Evolutionary conservation across 2,797 vertebrate genomes (phyloP).

Genomic region (Cuculus canorus): DNA sequence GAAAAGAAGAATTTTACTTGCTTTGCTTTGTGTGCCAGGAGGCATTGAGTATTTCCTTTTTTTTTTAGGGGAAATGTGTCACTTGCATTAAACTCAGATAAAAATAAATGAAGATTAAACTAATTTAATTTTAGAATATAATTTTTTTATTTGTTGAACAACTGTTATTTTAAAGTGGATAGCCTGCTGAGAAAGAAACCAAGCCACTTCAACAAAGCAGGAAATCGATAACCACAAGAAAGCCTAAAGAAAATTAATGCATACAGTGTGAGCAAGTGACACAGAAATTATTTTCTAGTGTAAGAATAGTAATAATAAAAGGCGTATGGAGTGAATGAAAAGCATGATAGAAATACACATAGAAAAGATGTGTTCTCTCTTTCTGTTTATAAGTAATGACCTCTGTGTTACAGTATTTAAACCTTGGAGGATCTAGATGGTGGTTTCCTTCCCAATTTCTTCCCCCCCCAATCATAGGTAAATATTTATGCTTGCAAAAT

Average conservation of each 20-base stretch:
- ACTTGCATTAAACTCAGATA: constrained; percentile 37
- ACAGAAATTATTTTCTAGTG: constrained; percentile 55
- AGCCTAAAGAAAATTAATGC: constrained; percentile 60
- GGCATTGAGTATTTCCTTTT: constrained; percentile 13
- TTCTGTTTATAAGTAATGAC: constrained; percentile 62
- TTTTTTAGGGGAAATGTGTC: background rate
- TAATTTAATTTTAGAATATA: constrained; percentile 59
- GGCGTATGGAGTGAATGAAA: constrained; percentile 32
- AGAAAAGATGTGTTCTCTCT: constrained; percentile 20
- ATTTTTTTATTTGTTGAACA: constrained; percentile 42
- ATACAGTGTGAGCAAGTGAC: constrained; percentile 44
- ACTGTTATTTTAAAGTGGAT: constrained; percentile 65
- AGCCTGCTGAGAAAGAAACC: constrained; percentile 54
- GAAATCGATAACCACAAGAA: constrained; percentile 72
- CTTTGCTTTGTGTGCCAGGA: constrained; percentile 7
- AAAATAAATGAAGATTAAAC: constrained; percentile 58
- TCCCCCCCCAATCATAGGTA: constrained; percentile 17
- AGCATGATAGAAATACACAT: constrained; percentile 9
- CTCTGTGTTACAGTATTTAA: constrained; percentile 35
- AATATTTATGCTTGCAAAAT: constrained; percentile 70
- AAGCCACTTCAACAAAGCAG: constrained; percentile 61
- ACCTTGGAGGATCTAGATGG: constrained; percentile 46
- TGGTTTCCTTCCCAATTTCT: constrained; percentile 39
- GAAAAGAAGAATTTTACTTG: background rate
- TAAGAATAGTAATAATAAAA: constrained; percentile 56